Evolutionary conservation across 1,140 invertebrate species (phyloP).

Genomic region (Sipha flava): DNA sequence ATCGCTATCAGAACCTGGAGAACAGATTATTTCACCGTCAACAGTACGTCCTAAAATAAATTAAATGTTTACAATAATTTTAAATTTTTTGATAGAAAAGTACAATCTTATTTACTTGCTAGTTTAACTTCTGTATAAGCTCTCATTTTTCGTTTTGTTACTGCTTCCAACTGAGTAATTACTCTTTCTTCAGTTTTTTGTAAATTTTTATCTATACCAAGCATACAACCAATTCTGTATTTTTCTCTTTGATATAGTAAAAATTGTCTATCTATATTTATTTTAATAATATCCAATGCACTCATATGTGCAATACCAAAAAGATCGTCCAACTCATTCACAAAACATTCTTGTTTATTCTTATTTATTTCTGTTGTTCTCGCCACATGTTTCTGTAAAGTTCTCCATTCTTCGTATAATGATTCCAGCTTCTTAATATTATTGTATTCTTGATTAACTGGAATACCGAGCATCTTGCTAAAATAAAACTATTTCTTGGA

Average conservation of each 20-base stretch:
- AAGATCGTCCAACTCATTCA: background rate
- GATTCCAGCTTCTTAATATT: slow-evolving; percentile 34
- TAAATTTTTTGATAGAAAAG: background rate
- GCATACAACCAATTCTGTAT: background rate
- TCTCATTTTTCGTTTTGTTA: background rate
- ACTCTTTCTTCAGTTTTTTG: background rate
- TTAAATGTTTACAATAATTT: background rate
- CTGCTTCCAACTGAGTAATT: background rate
- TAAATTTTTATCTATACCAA: background rate
- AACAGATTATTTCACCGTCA: too few relatives aligned
- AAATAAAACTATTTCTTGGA: background rate
- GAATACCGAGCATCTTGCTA: slow-evolving; percentile 3
- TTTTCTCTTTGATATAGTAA: background rate
- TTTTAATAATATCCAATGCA: background rate
- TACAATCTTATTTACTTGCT: background rate
- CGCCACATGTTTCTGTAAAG: background rate
- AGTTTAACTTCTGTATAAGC: background rate
- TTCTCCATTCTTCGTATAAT: too few relatives aligned
- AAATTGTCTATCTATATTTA: background rate
- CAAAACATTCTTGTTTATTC: background rate
- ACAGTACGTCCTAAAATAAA: background rate
- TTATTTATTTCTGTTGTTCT: background rate
- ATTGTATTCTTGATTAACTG: background rate
- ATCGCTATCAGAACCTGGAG: too few relatives aligned
- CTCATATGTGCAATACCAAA: background rate